Evolutionary conservation across 2,797 vertebrate species (phyloP), one percentile per base, ranked within the genome.

Genomic region (Tachyglossus aculeatus): DNA sequence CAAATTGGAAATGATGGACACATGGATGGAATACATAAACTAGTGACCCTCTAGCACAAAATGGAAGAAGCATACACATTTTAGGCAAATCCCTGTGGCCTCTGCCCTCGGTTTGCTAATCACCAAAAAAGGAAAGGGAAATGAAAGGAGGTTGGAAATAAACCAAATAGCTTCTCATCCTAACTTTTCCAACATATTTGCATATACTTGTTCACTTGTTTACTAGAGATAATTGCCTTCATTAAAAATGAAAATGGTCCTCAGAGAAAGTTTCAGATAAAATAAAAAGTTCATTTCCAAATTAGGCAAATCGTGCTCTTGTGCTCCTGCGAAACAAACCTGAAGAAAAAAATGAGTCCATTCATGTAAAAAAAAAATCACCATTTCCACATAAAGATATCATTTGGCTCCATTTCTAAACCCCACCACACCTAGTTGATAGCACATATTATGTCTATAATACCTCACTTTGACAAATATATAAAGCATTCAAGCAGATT

Each of bases 1-100:
- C 58, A 87, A 74, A 76, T 59, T 78, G 51, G 83, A 87, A 85
- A 81, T 77, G 63, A 83, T 71, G 51, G 79, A 75, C 75, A 82
- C 67, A 86, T 88, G 74, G 81, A 89, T 75, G 79, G 77, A 88
- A 82, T 83, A 33, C 78, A 70, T 70, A 83, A 76, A 86, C 80
- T 44, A 62, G 51, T 55, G 66, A 67, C 31, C 52, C 34, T 82
- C 24, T 5, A 31, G 73, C 40, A 72, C 78, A 65, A 86, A 80
- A 72, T 55, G 33, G 58, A 45, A 58, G 69, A 55, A 18, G 24
- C 6, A 63, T 44, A 52, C 60, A 41, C 8, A 14, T 13, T 67
- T 60, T 7, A 32, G 32, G 21, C 59, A 68, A 75, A 48, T 34
- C 31, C 33, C 45, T 41, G 3, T 5, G 12, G 4, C 15, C 24